phyloP scores from a whole-genome alignment of 1,140 invertebrate species.

The Papilio polyxenes region DNA sequence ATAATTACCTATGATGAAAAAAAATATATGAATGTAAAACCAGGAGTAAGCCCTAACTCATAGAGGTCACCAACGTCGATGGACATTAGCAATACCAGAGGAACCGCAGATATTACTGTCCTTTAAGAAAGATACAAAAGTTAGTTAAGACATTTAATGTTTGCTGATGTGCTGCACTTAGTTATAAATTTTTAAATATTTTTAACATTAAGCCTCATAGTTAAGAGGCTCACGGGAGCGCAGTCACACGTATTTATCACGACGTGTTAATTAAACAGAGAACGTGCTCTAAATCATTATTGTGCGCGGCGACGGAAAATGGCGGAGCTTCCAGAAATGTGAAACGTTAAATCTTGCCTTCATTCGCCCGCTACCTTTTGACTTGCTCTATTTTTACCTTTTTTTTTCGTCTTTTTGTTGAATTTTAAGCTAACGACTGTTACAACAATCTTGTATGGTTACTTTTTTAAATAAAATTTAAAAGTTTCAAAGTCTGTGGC shows the following conservation, averaged over 20 bases:
- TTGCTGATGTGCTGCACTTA: neutral
- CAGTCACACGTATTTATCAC: conserved; percentile 38
- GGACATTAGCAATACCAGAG: too few species aligned
- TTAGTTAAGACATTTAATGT: neutral
- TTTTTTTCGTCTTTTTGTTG: neutral
- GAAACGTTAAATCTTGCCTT: conserved; percentile 26
- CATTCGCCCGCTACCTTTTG: conserved; percentile 1
- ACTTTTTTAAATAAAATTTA: neutral
- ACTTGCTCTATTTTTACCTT: neutral
- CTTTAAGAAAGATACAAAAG: neutral
- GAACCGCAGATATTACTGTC: too few species aligned
- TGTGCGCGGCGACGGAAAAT: conserved; percentile 29
- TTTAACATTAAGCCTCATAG: conserved; percentile 20
- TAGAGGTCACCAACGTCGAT: too few species aligned
- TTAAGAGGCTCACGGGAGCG: conserved; percentile 24
- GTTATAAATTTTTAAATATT: neutral
- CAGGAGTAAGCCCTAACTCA: too few species aligned
- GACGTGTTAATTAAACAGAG: conserved; percentile 37
- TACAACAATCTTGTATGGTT: neutral
- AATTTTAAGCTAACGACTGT: neutral
- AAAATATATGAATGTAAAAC: too few species aligned
- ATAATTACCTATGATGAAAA: too few species aligned
- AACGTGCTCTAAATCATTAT: conserved; percentile 38
- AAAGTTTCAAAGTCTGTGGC: neutral
- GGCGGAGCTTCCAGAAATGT: conserved; percentile 32